Percentiles rank a stretch among this genome's conserved stretches.
These are phyloP conservation scores for Cryptoblepharus egeriae DNA, from an alignment of 2,797 vertebrate genomes.

Conservation along the genomic window DNA sequence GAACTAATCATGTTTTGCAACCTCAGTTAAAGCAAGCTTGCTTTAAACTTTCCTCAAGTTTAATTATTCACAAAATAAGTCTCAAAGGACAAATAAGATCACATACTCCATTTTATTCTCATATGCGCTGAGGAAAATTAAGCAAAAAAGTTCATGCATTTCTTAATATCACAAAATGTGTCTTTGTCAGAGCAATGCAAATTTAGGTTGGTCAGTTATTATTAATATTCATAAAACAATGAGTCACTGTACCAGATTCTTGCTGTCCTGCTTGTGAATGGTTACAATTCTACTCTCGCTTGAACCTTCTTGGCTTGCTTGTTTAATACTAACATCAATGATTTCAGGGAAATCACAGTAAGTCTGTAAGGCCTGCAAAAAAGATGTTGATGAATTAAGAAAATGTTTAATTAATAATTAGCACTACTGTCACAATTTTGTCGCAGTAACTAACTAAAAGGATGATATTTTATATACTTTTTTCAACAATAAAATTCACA, in stretches of 20 bases:
- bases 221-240: background rate
- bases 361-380: slow-evolving; percentile 86
- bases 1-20: no score
- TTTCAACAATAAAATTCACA: no score
- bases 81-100: no score
- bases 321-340: slow-evolving; percentile 96
- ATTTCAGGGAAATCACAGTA: slow-evolving; percentile 96
- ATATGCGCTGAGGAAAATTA: no score
- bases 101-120: no score
- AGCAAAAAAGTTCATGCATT: no score
- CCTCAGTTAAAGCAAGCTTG: no score
- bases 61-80: no score
- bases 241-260: slow-evolving; percentile 85
- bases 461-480: no score
- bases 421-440: background rate
- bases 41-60: no score
- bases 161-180: no score
- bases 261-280: slow-evolving; percentile 90
- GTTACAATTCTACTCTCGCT: slow-evolving; percentile 91
- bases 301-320: slow-evolving; percentile 90
- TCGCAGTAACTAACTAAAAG: background rate
- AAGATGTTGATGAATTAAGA: slow-evolving; percentile 28
- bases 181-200: background rate
- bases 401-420: background rate
- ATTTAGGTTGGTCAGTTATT: slow-evolving; percentile 22